Conservation (phyloP, 1,140 invertebrate genomes). For the Fopius arisanus region DNA sequence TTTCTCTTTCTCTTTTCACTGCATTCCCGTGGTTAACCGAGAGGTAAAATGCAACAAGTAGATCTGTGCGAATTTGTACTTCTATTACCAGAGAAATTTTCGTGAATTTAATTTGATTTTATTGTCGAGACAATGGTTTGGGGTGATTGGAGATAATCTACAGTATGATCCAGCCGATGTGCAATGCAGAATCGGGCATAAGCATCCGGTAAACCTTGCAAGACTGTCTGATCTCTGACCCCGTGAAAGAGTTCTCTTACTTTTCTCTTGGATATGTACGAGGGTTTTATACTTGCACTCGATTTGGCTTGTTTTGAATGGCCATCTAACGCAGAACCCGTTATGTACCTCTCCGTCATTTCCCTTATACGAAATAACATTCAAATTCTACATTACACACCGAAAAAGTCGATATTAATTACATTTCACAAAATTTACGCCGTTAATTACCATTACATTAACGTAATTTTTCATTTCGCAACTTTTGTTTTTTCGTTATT, state of each 20-base stretch:
- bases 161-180: constrained; percentile 18
- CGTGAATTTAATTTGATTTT: background rate
- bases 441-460: no score
- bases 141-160: constrained; percentile 29
- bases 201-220: constrained; percentile 43
- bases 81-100: background rate
- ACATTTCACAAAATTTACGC: no score
- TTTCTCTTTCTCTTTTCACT: constrained; percentile 5
- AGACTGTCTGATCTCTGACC: constrained; percentile 56
- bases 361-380: background rate
- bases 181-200: constrained; percentile 43
- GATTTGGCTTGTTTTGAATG: constrained; percentile 2
- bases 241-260: constrained; percentile 42
- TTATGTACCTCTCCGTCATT: background rate
- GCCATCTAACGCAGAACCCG: background rate
- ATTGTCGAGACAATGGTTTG: background rate
- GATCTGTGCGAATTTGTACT: background rate
- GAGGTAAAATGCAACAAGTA: constrained; percentile 23
- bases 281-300: constrained; percentile 21
- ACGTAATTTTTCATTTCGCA: no score
- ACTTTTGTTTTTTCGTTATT: no score
- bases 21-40: constrained; percentile 38
- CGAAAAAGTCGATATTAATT: no score
- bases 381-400: background rate
- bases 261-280: constrained; percentile 14